Conservation (phyloP, 2,797 vertebrate species). For the Hoplostethus atlanticus region DNA sequence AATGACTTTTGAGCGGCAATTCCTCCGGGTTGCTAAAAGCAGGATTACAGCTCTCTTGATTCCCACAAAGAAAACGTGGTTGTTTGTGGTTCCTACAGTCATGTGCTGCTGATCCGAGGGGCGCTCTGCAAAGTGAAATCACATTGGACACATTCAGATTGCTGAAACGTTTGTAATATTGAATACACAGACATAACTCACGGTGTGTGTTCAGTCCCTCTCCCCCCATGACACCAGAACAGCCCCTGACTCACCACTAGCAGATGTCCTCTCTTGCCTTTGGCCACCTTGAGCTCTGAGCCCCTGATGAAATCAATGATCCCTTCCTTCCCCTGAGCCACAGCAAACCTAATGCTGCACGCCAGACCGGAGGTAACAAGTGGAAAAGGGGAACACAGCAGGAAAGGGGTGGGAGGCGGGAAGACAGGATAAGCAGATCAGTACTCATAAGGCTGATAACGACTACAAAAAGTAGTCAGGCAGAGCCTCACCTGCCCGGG, state of each 20-base stretch:
- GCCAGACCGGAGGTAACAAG: neutral
- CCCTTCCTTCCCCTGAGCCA: conserved; percentile 93
- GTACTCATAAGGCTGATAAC: neutral
- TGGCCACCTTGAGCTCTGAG: conserved; percentile 92
- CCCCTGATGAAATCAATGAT: conserved; percentile 94
- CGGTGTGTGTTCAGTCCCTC: neutral
- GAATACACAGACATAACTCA: neutral
- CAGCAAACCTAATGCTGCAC: conserved; percentile 91
- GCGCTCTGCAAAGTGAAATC: conserved; percentile 86
- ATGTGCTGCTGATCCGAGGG: conserved; percentile 89
- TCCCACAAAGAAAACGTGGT: neutral
- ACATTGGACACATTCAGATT: conserved; percentile 60
- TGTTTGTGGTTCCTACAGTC: conserved; percentile 72
- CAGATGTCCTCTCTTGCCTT: conserved; percentile 96
- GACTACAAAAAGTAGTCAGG: neutral
- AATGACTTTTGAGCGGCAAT: conserved; percentile 52
- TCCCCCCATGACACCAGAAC: neutral
- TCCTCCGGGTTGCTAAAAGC: conserved; percentile 66
- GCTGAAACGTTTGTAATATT: conserved; percentile 14
- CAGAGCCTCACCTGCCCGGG: conserved; percentile 91
- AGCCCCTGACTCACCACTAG: conserved; percentile 91
- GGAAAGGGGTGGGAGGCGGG: too few species aligned
- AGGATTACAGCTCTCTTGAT: conserved; percentile 42
- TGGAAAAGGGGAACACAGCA: too few species aligned
- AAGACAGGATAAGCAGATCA: conserved; percentile 14